A percentile compares a stretch with the other conserved stretches of the same genome.
Evolutionary conservation across 2,888 invertebrate genomes (phyloP).

Genomic region (Neoaliturus tenellus): DNA sequence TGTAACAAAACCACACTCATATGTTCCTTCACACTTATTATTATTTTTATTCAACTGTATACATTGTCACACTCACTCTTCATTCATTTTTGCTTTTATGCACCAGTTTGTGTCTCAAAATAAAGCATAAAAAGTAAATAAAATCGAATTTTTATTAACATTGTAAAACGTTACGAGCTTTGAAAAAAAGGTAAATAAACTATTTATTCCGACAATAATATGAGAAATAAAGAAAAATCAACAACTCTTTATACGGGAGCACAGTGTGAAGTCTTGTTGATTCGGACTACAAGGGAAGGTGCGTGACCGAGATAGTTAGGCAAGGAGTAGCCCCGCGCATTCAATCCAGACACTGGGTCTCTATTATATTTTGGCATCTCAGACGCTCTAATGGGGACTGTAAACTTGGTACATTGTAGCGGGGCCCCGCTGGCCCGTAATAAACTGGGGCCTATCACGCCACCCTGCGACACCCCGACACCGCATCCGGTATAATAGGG

Average conservation of each 20-base stretch:
- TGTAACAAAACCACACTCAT: too few relatives aligned
- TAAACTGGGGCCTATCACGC: slow-evolving; percentile 16
- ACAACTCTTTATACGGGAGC: neutral
- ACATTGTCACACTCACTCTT: too few relatives aligned
- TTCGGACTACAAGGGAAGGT: neutral
- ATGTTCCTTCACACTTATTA: too few relatives aligned
- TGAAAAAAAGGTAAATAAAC: too few relatives aligned
- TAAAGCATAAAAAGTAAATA: too few relatives aligned
- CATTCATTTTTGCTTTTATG: too few relatives aligned
- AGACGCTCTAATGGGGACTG: slow-evolving; percentile 7
- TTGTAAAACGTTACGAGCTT: too few relatives aligned
- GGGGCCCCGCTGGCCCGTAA: slow-evolving; percentile 18
- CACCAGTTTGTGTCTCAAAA: too few relatives aligned
- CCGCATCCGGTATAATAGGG: neutral
- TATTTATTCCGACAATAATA: too few relatives aligned
- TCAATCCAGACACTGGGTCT: slow-evolving; percentile 6
- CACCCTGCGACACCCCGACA: neutral
- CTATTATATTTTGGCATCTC: slow-evolving; percentile 46
- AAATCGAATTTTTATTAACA: too few relatives aligned
- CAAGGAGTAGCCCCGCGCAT: slow-evolving; percentile 4
- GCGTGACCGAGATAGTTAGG: neutral
- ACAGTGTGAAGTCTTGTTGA: neutral
- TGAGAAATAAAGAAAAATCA: too few relatives aligned
- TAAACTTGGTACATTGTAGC: slow-evolving; percentile 29
- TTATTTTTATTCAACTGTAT: too few relatives aligned